Evolutionary conservation across 37 sponge, comb jelly and placozoan species (phyloP).

Genomic region (Ephydatia muelleri): DNA sequence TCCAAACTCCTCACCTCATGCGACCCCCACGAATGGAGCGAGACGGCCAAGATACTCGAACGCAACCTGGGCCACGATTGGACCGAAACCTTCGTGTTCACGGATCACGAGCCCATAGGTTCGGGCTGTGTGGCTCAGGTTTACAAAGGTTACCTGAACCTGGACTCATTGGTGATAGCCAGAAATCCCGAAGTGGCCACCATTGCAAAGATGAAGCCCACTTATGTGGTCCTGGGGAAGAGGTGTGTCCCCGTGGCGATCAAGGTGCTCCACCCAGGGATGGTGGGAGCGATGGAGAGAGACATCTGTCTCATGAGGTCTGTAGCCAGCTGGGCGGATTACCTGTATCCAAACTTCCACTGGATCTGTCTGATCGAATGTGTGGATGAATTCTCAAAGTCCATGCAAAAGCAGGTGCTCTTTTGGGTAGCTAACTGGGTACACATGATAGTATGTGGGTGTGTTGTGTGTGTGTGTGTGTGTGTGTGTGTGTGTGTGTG

Average conservation of each 20-base stretch:
- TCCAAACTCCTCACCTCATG: constrained; percentile 59
- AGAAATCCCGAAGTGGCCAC: background rate
- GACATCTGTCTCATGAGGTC: constrained; percentile 55
- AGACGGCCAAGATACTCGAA: constrained; percentile 34
- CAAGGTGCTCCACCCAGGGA: constrained; percentile 66
- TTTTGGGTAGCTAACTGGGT: background rate
- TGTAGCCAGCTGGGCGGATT: constrained; percentile 65
- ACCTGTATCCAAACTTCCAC: constrained; percentile 49
- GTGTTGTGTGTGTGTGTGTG: constrained; percentile 20
- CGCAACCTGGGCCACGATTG: constrained; percentile 49
- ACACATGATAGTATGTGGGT: background rate
- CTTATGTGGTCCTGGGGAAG: background rate
- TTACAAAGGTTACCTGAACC: constrained; percentile 40
- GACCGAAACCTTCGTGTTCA: constrained; percentile 28
- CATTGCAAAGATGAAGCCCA: background rate
- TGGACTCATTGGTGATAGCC: constrained; percentile 3
- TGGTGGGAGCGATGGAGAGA: constrained; percentile 31
- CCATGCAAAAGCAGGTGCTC: constrained; percentile 55
- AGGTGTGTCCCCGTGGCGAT: constrained; percentile 51
- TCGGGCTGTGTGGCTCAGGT: constrained; percentile 81
- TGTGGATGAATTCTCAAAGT: constrained; percentile 50
- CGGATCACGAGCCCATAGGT: constrained; percentile 48
- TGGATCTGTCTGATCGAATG: constrained; percentile 71
- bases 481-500: constrained; percentile 23
- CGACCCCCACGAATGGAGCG: constrained; percentile 54